A percentile compares a stretch with the other conserved stretches of the same genome.
Evolutionary conservation across 1,140 invertebrate genomes (phyloP).

Genomic region (Zaprionus nigranus): DNA sequence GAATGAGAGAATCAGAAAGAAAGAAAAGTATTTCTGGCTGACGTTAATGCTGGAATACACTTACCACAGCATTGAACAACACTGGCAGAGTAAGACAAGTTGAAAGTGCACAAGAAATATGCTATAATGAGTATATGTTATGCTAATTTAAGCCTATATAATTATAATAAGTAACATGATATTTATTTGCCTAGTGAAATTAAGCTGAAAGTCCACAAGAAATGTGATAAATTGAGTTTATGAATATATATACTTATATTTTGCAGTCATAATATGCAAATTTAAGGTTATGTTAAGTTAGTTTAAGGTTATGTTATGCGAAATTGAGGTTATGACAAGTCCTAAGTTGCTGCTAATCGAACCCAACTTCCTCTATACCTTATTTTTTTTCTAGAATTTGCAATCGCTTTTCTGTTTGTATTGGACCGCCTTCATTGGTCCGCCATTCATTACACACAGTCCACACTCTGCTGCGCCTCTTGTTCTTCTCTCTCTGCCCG

Average conservation of each 20-base stretch:
- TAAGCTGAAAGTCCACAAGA: background rate
- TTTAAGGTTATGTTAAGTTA: background rate
- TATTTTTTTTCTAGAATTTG: slow-evolving; percentile 45
- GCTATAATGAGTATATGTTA: background rate
- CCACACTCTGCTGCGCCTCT: slow-evolving; percentile 1
- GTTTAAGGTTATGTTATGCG: background rate
- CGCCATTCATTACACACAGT: slow-evolving; percentile 64
- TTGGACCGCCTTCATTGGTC: slow-evolving; percentile 63
- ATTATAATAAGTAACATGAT: background rate
- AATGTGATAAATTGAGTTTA: no score
- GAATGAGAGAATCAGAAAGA: slow-evolving; percentile 32
- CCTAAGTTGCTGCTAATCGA: background rate
- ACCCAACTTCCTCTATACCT: background rate
- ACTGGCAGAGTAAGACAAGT: background rate
- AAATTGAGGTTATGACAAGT: background rate
- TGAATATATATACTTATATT: background rate
- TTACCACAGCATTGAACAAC: background rate
- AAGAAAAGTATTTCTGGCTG: slow-evolving; percentile 1
- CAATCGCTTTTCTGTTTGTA: slow-evolving; percentile 32
- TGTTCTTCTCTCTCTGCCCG: background rate
- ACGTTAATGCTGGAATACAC: slow-evolving; percentile 42
- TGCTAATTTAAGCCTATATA: background rate
- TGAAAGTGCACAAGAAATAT: background rate
- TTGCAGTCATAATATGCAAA: background rate
- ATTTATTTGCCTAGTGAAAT: background rate